Evolutionary conservation across 2,888 invertebrate species (phyloP), one percentile per base, ranked within the genome.

Genomic region (Apodemia zela): DNA sequence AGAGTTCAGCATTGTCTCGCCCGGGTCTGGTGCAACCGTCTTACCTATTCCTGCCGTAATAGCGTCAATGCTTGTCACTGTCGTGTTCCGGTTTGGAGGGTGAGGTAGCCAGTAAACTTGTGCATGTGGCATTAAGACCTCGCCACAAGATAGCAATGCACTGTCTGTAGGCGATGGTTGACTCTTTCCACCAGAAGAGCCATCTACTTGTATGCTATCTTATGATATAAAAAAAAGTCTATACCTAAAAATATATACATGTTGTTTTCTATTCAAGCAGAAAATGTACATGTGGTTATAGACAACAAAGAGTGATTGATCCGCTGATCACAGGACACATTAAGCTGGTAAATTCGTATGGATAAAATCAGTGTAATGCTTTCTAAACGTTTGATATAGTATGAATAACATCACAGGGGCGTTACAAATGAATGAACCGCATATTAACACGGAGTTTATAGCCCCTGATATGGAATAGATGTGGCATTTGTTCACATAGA

Each of bases 381-480:
- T 75, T 80, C 75, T 81, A 85, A 87, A 84, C 84, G 84, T 85
- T 88, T 89, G 89, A 87, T 88, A 84, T 79, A 79, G 74, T 81
- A 84, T 86, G 85, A 84, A 84, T 85, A 87, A 87, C 87, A 89
- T 89, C 88, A 88, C 75, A 89, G 82, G 82, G 75, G 72, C 77
- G 79, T 77, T 77, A 78, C 87, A 79, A 82, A 74, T 82, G 88
- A 82, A 84, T 87, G 87, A 84, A 73, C 75, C 76, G 76, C 73
- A 70, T 72, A 68, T 73, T 72, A 65, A 66, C 59, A 60, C 57
- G 64, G 64, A 65, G 68, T 65, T 71, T 69, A 63, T 61, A 65
- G 69, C 67, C 64, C 17, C 59, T 54, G 15, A 29, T 29, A 25
- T 2, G 58, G 18, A 60, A 66, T 82, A 82, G 86, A 86, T 84